These are phyloP conservation scores for Ariopsis seemanni DNA, from an alignment of 2,113 vertebrate genomes.

Conservation along the genomic window DNA sequence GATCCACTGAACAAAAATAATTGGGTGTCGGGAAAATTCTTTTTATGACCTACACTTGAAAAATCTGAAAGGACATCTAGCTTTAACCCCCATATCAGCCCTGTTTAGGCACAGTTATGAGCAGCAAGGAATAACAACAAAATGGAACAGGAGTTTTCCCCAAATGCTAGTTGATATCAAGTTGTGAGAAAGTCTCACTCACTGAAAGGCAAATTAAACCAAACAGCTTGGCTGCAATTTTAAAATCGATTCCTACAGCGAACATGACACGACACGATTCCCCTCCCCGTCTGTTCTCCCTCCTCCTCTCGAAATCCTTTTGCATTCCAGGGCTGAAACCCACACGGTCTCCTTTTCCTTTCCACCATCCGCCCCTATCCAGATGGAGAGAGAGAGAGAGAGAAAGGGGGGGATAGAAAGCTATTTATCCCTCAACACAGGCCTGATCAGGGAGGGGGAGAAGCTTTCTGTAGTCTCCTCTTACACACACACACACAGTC, in stretches of 20 bases:
- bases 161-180: background rate
- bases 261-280: background rate
- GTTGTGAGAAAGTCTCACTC: background rate
- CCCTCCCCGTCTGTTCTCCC: background rate
- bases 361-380: conserved; percentile 27
- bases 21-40: no score
- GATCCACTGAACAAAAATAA: no score
- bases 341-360: conserved; percentile 2
- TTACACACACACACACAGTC: background rate
- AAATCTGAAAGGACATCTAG: no score
- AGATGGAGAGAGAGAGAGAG: conserved; percentile 10
- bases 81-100: background rate
- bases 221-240: background rate
- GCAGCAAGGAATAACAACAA: background rate
- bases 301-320: conserved; percentile 40
- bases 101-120: background rate
- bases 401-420: conserved; percentile 2
- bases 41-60: no score
- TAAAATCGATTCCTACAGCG: background rate
- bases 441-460: conserved; percentile 30
- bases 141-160: background rate
- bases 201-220: background rate
- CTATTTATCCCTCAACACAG: conserved; percentile 55
- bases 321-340: conserved; percentile 23
- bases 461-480: background rate